Percentiles rank a stretch among this genome's conserved stretches.
These are phyloP conservation scores for Ectemnius continuus DNA, from an alignment of 2,888 invertebrate genomes.

Conservation along the genomic window DNA sequence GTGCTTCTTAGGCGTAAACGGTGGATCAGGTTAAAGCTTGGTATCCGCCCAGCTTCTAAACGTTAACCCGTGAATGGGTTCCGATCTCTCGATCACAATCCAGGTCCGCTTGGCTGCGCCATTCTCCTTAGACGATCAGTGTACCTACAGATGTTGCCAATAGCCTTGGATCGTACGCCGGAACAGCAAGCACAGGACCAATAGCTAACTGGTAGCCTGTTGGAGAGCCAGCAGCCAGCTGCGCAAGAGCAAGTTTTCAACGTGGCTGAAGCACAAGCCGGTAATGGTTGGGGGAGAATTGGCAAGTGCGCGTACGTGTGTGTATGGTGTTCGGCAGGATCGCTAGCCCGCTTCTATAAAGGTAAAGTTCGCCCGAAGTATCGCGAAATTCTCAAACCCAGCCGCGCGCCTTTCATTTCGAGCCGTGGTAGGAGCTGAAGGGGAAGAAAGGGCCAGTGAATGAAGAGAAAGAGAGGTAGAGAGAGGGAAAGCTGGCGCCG, in stretches of 20 bases:
- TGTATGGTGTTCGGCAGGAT: conserved; percentile 17
- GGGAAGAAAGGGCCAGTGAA: too few relatives aligned
- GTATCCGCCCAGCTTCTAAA: conserved; percentile 26
- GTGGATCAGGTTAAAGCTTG: conserved; percentile 18
- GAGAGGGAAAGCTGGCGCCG: too few relatives aligned
- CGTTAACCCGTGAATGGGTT: conserved; percentile 29
- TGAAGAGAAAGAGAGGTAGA: too few relatives aligned
- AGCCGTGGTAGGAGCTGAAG: background rate
- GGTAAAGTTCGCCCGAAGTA: conserved; percentile 40
- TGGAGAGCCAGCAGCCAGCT: conserved; percentile 51
- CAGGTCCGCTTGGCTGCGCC: conserved; percentile 36
- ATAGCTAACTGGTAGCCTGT: conserved; percentile 53
- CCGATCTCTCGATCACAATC: conserved; percentile 37
- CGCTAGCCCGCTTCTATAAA: conserved; percentile 50
- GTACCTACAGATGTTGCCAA: conserved; percentile 61
- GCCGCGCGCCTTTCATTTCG: conserved; percentile 1
- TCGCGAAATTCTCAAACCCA: conserved; percentile 30
- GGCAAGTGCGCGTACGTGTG: conserved; percentile 43
- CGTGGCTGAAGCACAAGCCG: conserved; percentile 36
- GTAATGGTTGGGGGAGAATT: conserved; percentile 57
- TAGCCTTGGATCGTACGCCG: conserved; percentile 61
- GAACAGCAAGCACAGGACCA: conserved; percentile 58
- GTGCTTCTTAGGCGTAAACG: background rate
- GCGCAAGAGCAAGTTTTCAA: conserved; percentile 56
- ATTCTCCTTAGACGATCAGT: conserved; percentile 42